Conservation (phyloP, 2,888 invertebrate genomes). For the Orthonychiurus folsomi region DNA sequence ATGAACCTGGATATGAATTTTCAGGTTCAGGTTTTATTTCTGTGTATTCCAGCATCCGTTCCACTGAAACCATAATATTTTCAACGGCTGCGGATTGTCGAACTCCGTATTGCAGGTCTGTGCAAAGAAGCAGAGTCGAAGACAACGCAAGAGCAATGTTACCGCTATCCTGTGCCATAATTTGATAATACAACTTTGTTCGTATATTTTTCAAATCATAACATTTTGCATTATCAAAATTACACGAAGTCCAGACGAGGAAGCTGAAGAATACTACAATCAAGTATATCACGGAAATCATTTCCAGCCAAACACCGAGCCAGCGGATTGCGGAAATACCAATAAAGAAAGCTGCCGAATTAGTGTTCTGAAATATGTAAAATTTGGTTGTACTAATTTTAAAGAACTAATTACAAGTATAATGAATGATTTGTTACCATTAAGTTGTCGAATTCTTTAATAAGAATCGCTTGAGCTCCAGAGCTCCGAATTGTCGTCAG, state of each 20-base stretch:
- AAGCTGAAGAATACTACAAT: no score
- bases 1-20: not conserved
- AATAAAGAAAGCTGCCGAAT: slow-evolving; percentile 85
- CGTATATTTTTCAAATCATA: not conserved
- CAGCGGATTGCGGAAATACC: slow-evolving; percentile 82
- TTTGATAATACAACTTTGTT: not conserved
- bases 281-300: no score
- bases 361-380: slow-evolving; percentile 43
- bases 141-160: slow-evolving; percentile 30
- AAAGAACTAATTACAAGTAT: no score
- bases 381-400: not conserved
- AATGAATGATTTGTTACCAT: no score
- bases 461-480: not conserved
- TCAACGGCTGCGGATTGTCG: slow-evolving; percentile 2
- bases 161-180: slow-evolving; percentile 10
- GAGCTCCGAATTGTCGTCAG: slow-evolving; percentile 3
- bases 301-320: slow-evolving; percentile 69
- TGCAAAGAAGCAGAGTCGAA: slow-evolving; percentile 18
- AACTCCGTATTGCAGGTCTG: slow-evolving; percentile 1
- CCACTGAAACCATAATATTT: slow-evolving; percentile 48
- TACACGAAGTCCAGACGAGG: no score
- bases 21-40: slow-evolving; percentile 45
- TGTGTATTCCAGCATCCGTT: slow-evolving; percentile 48
- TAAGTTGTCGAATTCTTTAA: not conserved
- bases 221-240: no score